A percentile compares a stretch with the other conserved stretches of the same genome.
These are phyloP conservation scores for Epsilonema sp. DNA, from an alignment of 2,888 invertebrate species.

Conservation along the genomic window DNA sequence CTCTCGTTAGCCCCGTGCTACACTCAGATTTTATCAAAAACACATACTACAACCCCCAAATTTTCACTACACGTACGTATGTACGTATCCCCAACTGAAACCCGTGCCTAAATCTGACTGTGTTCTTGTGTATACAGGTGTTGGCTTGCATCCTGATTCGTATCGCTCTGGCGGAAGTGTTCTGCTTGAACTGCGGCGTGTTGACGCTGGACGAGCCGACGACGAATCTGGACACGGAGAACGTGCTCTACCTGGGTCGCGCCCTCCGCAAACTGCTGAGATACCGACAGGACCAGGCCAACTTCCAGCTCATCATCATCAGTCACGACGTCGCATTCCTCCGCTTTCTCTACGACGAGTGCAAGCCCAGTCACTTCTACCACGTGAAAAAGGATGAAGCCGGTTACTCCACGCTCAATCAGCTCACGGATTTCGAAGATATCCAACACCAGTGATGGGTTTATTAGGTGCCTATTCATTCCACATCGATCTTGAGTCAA, in stretches of 20 bases:
- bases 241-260: slow-evolving; percentile 52
- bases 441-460: no score
- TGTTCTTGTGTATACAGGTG: no score
- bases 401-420: background rate
- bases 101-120: no score
- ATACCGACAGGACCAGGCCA: slow-evolving; percentile 34
- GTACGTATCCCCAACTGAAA: no score
- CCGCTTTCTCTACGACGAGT: background rate
- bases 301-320: slow-evolving; percentile 80
- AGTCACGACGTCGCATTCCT: slow-evolving; percentile 89
- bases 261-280: slow-evolving; percentile 37
- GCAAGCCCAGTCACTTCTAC: slow-evolving; percentile 1
- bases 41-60: no score
- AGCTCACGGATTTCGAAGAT: background rate
- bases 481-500: no score
- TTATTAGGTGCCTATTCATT: no score
- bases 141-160: slow-evolving; percentile 85
- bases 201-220: slow-evolving; percentile 94
- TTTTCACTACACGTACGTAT: no score
- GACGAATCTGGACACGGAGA: slow-evolving; percentile 78
- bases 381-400: slow-evolving; percentile 4
- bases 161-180: slow-evolving; percentile 87
- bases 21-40: no score
- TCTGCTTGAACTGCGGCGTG: slow-evolving; percentile 82
- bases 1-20: no score